Base-by-base conservation (phyloP, 1,140 invertebrate species). In the Lepidurus packardi region DNA sequence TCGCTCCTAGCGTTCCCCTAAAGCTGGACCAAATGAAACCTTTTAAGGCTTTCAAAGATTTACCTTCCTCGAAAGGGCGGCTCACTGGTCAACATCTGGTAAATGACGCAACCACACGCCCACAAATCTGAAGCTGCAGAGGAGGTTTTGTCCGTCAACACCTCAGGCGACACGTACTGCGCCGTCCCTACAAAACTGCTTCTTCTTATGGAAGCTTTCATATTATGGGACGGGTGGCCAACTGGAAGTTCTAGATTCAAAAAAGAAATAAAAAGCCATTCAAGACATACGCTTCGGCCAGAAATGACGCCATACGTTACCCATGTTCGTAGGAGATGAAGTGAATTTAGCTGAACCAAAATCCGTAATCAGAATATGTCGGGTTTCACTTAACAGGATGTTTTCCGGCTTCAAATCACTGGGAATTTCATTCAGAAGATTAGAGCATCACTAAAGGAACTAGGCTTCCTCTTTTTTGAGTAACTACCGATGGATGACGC, bases 121-220 rank as follows among this genome's bases (percentile, higher is more conserved):
- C 98, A 99, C n/a, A 99, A 87, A 86, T 99, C 98, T 7, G 94
- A 94, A 21, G 94, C 91, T 80, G 89, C 89, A 25, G 91, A 92
- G 34, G 92, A 91, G 1, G 88, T 89, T 81, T 93, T 92, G 83
- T 94, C 92, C 43, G 92, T 92, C 4, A 99, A 86, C 16, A 99
- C 87, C 86, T 99, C 98, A 7, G 98, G 98, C 73, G 96, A 97
- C 0, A 99, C 96, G 86, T 99, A 99, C 84, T 99, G 97, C 0
- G 98, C 97, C 16, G 98, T 99, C n/a, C 98, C 97, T 7, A 98
- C 96, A 86, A 99, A 98, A 83, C 96, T 98, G 83, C 93, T 93
- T 81, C 89, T 89, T 76, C 92, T 21, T 65, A 21, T 21, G 13
- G 53, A n/a, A 21, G 53, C 16, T 65, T 83, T 25, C 76, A 77